These are phyloP conservation scores for Pseudochromis fuscus DNA, from an alignment of 2,797 vertebrate genomes.

Conservation along the genomic window DNA sequence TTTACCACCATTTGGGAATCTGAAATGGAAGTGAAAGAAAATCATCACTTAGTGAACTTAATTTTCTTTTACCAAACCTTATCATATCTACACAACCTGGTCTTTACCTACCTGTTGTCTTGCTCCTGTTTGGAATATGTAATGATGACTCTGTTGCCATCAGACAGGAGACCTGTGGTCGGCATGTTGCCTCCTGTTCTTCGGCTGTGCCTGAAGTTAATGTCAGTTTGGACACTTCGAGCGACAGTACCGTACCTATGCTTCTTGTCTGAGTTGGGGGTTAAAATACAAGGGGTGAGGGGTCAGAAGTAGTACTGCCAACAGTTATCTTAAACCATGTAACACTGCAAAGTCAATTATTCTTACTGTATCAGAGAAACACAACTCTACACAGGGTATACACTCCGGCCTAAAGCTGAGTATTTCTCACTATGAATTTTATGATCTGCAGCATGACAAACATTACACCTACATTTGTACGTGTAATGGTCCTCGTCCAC, in stretches of 20 bases:
- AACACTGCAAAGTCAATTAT: background rate
- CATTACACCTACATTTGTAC: conserved; percentile 72
- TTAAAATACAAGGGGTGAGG: conserved; percentile 17
- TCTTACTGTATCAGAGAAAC: background rate
- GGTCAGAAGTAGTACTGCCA: background rate
- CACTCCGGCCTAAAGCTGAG: background rate
- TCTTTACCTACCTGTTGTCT: conserved; percentile 75
- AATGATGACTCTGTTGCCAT: conserved; percentile 59
- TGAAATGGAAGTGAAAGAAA: conserved; percentile 64
- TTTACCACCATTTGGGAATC: conserved; percentile 74
- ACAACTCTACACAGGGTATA: background rate
- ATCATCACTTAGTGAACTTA: background rate
- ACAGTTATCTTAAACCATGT: background rate
- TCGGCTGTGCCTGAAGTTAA: conserved; percentile 76
- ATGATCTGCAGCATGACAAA: background rate
- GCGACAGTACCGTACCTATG: conserved; percentile 72
- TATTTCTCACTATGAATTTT: conserved; percentile 6
- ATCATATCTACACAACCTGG: background rate
- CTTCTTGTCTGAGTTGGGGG: conserved; percentile 83
- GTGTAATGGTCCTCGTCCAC: conserved; percentile 77
- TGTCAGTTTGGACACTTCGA: conserved; percentile 77
- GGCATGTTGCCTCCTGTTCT: conserved; percentile 74
- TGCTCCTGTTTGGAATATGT: conserved; percentile 71
- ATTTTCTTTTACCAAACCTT: background rate
- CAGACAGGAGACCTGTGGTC: conserved; percentile 69